phyloP scores from a whole-genome alignment of 2,888 invertebrate genomes.

The Aromia moschata region DNA sequence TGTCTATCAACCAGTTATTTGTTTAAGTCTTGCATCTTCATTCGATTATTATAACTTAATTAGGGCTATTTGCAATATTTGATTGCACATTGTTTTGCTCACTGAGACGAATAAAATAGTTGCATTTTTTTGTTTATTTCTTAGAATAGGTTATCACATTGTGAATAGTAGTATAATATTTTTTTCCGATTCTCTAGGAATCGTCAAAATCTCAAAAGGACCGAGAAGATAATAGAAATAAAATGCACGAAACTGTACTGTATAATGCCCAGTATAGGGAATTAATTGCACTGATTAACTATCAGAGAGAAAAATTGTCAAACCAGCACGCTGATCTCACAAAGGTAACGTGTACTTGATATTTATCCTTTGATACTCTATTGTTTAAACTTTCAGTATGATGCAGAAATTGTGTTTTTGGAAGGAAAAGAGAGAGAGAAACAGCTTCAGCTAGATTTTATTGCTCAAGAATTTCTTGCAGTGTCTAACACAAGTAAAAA shows the following conservation, averaged over 20 bases:
- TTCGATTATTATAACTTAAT: too few relatives aligned
- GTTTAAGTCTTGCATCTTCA: too few relatives aligned
- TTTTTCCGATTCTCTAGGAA: too few relatives aligned
- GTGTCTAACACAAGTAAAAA: conserved; percentile 81
- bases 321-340: conserved; percentile 91
- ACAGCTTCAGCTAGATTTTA: conserved; percentile 82
- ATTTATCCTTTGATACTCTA: not conserved
- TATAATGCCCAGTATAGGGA: conserved; percentile 83
- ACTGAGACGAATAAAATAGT: too few relatives aligned
- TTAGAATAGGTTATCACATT: too few relatives aligned
- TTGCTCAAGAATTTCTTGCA: conserved; percentile 83
- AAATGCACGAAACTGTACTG: conserved; percentile 70
- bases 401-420: conserved; percentile 91
- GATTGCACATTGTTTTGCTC: too few relatives aligned
- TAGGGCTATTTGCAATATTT: too few relatives aligned
- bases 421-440: conserved; percentile 90
- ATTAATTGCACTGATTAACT: conserved; percentile 87
- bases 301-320: conserved; percentile 89
- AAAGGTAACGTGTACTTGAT: conserved; percentile 69
- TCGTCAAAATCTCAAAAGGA: conserved; percentile 48
- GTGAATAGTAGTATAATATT: too few relatives aligned
- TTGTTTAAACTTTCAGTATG: conserved; percentile 69
- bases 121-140: too few relatives aligned
- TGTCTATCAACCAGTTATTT: too few relatives aligned
- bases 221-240: conserved; percentile 52